Percentiles rank a stretch among this genome's conserved stretches.
Conservation (phyloP, 92 coral and sea anemone genomes). For the Phenganax stokvisi region DNA sequence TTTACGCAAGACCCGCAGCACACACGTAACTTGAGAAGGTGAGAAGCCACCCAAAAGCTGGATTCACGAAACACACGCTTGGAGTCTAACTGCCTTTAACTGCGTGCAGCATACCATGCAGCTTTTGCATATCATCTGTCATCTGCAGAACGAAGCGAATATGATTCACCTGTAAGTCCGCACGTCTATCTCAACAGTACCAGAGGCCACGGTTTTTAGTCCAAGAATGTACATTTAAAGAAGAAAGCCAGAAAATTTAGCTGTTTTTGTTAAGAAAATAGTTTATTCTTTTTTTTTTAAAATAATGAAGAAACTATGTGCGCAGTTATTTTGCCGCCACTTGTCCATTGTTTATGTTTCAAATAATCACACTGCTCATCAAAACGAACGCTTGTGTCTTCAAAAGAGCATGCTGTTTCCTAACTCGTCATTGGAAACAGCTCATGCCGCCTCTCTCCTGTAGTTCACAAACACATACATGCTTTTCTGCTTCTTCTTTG, state of each 20-base stretch:
- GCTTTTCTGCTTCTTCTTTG: neutral
- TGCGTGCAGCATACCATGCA: conserved; percentile 31
- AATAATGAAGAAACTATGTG: neutral
- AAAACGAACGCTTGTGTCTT: conserved; percentile 24
- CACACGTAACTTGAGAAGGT: conserved; percentile 6
- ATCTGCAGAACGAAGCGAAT: neutral
- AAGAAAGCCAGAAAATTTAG: neutral
- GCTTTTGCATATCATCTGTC: conserved; percentile 27
- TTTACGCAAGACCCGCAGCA: neutral
- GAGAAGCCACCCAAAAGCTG: neutral
- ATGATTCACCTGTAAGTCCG: neutral
- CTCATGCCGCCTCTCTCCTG: neutral
- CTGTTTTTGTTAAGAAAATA: conserved; percentile 12
- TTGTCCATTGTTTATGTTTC: conserved; percentile 16
- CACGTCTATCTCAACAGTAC: neutral
- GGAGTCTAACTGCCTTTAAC: neutral
- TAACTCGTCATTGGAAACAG: neutral
- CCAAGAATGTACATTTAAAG: neutral
- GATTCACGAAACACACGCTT: conserved; percentile 6
- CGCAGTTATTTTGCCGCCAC: conserved; percentile 15
- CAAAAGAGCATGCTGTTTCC: conserved; percentile 19
- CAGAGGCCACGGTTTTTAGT: neutral
- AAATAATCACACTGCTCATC: conserved; percentile 30
- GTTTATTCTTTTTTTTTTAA: neutral
- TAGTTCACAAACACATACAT: conserved; percentile 2